A percentile compares a stretch with the other conserved stretches of the same genome.
phyloP scores from a whole-genome alignment of 2,797 vertebrate genomes.

The Hozukius guyotensis region DNA sequence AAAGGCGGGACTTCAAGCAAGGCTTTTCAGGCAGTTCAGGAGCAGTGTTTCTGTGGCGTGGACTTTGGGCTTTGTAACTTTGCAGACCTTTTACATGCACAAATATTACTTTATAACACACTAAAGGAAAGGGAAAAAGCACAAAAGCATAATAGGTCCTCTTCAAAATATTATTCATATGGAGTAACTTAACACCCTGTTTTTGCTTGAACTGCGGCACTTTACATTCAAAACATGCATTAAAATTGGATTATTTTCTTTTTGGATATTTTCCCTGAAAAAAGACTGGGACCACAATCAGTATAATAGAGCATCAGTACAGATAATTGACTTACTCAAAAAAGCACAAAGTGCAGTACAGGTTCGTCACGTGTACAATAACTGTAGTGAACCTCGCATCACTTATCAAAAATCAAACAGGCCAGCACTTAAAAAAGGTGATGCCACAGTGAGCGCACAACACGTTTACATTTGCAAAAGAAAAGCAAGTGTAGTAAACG shows the following conservation, averaged over 20 bases:
- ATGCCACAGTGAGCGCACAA: not conserved
- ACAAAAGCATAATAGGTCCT: too few relatives aligned
- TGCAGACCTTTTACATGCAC: too few relatives aligned
- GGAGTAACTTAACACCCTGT: not conserved
- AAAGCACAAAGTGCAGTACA: not conserved
- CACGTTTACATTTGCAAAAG: not conserved
- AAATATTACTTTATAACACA: too few relatives aligned
- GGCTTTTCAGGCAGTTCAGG: fast-evolving
- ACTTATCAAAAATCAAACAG: not conserved
- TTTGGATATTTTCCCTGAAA: not conserved
- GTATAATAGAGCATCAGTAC: not conserved
- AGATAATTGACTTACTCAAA: not conserved
- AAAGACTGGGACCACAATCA: not conserved
- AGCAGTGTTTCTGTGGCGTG: too few relatives aligned
- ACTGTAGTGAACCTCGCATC: not conserved
- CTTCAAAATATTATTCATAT: not conserved
- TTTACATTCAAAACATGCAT: not conserved
- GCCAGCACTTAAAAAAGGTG: not conserved
- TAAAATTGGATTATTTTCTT: not conserved
- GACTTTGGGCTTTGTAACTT: too few relatives aligned
- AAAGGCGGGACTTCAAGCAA: too few relatives aligned
- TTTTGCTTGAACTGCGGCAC: not conserved
- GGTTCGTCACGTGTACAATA: not conserved
- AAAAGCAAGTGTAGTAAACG: not conserved
- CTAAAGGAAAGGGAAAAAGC: too few relatives aligned